Percentiles rank a stretch among this genome's conserved stretches.
phyloP scores from a whole-genome alignment of 2,113 vertebrate genomes.

The Campylomormyrus numenius region DNA sequence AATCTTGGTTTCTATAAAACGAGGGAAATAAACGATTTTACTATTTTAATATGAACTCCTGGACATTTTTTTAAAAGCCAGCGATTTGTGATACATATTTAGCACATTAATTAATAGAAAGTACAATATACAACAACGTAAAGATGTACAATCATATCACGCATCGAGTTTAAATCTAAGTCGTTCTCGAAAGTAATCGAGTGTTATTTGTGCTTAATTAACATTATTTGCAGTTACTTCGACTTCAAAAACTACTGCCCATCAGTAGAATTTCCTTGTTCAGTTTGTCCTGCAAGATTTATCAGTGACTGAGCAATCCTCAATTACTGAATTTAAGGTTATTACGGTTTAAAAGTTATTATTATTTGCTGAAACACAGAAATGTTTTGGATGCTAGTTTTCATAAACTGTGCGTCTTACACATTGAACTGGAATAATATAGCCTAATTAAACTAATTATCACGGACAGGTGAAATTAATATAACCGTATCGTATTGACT shows the following conservation, averaged over 20 bases:
- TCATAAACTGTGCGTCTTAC: not conserved
- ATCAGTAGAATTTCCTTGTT: not conserved
- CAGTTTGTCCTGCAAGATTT: not conserved
- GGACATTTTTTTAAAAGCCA: not conserved
- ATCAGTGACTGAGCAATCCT: not conserved
- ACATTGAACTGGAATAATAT: not conserved
- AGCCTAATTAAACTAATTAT: not conserved
- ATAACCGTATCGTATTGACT: not conserved
- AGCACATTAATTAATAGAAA: not conserved
- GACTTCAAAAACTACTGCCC: not conserved
- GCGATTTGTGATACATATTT: not conserved
- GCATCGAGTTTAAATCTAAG: not conserved
- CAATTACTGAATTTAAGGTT: not conserved
- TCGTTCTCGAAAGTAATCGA: not conserved
- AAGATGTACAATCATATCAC: not conserved
- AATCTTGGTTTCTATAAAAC: not conserved
- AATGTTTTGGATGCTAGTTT: not conserved
- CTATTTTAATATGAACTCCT: not conserved
- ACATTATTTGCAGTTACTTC: not conserved
- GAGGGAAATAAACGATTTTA: not conserved
- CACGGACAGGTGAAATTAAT: not conserved
- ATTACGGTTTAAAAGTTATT: not conserved
- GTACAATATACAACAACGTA: not conserved
- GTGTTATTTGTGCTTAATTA: not conserved
- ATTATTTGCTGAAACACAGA: not conserved